Base-by-base conservation (phyloP, 2,888 invertebrate species). In the Leptinotarsa rubiginosa region DNA sequence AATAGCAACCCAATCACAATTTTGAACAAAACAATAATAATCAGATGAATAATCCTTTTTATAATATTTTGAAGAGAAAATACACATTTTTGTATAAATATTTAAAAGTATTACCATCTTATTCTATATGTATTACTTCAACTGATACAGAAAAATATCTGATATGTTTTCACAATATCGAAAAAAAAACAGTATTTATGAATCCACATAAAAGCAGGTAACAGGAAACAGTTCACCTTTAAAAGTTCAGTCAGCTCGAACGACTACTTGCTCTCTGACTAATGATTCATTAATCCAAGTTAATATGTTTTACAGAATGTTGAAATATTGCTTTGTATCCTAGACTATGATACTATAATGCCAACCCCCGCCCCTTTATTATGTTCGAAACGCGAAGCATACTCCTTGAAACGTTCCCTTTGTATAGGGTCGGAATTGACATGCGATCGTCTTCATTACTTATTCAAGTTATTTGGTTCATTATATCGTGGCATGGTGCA, bases 371-470 rank as follows among this genome's bases (percentile, higher is more conserved):
- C 62, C 62, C 62, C 25, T 62, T 62, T 62, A 62, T 62, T 62
- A 41, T 62, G 41, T 18, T 16, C 16, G 62, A 41, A 62, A 62
- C 15, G 62, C 62, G 62, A 62, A 70, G 65, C 65, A 65, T 15
- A 67, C 67, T 52, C 25, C 67, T 67, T 12, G 50, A 67, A 50
- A 67, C 31, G 62, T 50, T 67, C 65, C 75, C 72, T 72, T 75
- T 75, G 72, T 75, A 49, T 25, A 70, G 77, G 76, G 79, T 72
- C 71, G 77, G 73, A 80, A 80, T 80, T 80, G 81, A 82, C 82
- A 80, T 80, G 80, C 81, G 80, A 81, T 81, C 79, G 77, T 79
- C 81, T 76, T 80, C 81, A 81, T 82, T 82, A 82, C 73, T 82
- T 81, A 82, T 82, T 82, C 81, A 82, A 77, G 76, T 77, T 80